A percentile compares a stretch with the other conserved stretches of the same genome.
phyloP scores from a whole-genome alignment of 2,113 vertebrate genomes.

The Malurus cyaneus region DNA sequence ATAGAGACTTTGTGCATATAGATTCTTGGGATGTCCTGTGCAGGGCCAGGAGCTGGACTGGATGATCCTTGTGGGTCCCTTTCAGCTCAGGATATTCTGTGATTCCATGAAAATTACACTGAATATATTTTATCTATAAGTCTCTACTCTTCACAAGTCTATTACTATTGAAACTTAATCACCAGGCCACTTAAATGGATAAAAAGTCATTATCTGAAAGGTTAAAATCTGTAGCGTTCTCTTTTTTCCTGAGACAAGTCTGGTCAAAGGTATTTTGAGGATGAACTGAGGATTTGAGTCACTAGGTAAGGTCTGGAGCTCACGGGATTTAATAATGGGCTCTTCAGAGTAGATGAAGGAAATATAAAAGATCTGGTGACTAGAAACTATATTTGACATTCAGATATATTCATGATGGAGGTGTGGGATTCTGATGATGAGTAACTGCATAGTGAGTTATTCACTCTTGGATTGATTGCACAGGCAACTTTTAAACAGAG shows the following conservation, averaged over 20 bases:
- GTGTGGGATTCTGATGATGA: not conserved
- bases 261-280: not conserved
- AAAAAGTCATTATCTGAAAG: not conserved
- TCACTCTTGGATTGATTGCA: not conserved
- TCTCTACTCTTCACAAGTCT: not conserved
- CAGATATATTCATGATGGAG: not conserved
- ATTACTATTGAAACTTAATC: not conserved
- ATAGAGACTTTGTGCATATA: rapidly evolving
- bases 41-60: not conserved
- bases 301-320: not conserved
- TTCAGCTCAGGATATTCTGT: not conserved
- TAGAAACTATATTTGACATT: not conserved
- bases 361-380: not conserved
- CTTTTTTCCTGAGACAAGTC: not conserved
- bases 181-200: not conserved
- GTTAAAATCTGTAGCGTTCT: not conserved
- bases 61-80: not conserved
- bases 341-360: not conserved
- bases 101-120: not conserved
- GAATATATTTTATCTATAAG: not conserved
- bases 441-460: not conserved
- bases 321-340: not conserved
- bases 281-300: not conserved
- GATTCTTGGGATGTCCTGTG: not conserved
- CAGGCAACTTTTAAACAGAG: not conserved